Percentiles rank a stretch among this genome's conserved stretches.
phyloP scores from a whole-genome alignment of 2,888 invertebrate genomes.

The Neuroscelio doddi region DNA sequence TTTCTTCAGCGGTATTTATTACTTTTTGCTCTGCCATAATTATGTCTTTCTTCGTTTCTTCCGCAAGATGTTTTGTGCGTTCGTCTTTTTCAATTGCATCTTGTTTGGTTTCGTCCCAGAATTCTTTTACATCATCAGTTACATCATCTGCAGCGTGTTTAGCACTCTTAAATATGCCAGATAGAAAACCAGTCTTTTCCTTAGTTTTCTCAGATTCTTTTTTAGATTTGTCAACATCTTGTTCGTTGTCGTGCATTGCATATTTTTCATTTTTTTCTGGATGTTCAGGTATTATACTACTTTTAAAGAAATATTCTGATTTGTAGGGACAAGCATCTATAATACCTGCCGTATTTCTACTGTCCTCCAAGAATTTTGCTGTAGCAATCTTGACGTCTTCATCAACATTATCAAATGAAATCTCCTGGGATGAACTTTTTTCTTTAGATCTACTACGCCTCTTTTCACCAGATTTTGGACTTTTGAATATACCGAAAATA shows the following conservation, averaged over 20 bases:
- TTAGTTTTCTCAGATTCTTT: slow-evolving; percentile 11
- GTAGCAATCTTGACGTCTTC: slow-evolving; percentile 54
- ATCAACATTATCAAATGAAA: slow-evolving; percentile 53
- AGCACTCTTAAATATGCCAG: slow-evolving; percentile 26
- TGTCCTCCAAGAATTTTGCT: slow-evolving; percentile 62
- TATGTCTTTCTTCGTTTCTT: slow-evolving; percentile 32
- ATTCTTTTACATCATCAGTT: slow-evolving; percentile 47
- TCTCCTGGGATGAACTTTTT: slow-evolving; percentile 56
- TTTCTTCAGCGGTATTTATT: slow-evolving; percentile 49
- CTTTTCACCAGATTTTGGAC: slow-evolving; percentile 58
- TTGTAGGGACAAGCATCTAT: slow-evolving; percentile 56
- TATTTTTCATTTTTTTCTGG: slow-evolving; percentile 57
- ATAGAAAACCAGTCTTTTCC: slow-evolving; percentile 22
- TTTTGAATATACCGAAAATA: slow-evolving; percentile 64
- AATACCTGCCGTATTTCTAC: slow-evolving; percentile 51
- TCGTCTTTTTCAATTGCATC: slow-evolving; percentile 19
- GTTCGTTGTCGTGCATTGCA: slow-evolving; percentile 31
- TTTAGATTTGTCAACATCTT: slow-evolving; percentile 15
- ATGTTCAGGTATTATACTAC: slow-evolving; percentile 67
- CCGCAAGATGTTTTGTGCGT: slow-evolving; percentile 11
- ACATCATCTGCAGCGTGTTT: slow-evolving; percentile 37
- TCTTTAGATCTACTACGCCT: slow-evolving; percentile 64
- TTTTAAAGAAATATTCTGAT: slow-evolving; percentile 38
- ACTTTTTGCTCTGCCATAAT: no score
- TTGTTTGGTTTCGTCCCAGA: slow-evolving; percentile 45